Conservation (phyloP, 2,113 vertebrate species). For the Tor tambroides region DNA sequence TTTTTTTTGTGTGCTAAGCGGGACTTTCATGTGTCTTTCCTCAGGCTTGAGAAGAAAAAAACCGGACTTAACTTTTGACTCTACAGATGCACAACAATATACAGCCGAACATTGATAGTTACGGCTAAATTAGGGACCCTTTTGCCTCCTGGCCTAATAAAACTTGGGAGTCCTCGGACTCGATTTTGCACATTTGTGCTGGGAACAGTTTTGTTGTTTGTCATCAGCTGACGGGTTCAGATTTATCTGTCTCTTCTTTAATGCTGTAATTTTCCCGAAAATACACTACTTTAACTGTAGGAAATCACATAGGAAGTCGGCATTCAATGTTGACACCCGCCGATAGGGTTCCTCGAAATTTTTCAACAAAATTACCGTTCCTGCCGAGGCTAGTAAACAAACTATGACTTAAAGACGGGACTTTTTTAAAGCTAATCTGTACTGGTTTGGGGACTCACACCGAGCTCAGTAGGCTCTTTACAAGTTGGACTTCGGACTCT, state of each 20-base stretch:
- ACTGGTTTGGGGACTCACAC: background rate
- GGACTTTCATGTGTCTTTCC: background rate
- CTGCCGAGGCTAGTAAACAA: background rate
- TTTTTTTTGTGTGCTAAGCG: background rate
- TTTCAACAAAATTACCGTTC: no score
- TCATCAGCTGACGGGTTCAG: background rate
- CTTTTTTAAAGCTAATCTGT: background rate
- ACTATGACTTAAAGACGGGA: conserved; percentile 47
- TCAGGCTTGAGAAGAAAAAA: background rate
- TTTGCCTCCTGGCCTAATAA: conserved; percentile 50
- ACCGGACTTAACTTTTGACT: background rate
- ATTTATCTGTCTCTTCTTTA: background rate
- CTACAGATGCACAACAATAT: background rate
- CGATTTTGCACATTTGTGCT: conserved; percentile 46
- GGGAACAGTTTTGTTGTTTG: conserved; percentile 18
- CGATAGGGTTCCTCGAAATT: background rate
- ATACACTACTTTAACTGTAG: background rate
- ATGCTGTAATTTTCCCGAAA: background rate
- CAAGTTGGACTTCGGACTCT: conserved; percentile 40
- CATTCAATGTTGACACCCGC: background rate
- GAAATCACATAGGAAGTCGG: conserved; percentile 12
- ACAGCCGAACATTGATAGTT: background rate
- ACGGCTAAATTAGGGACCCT: conserved; percentile 34
- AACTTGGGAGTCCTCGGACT: conserved; percentile 48
- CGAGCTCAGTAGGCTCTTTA: background rate